A percentile compares a stretch with the other conserved stretches of the same genome.
Evolutionary conservation across 2,888 invertebrate species (phyloP).

Genomic region (Drosophila multiciliata): DNA sequence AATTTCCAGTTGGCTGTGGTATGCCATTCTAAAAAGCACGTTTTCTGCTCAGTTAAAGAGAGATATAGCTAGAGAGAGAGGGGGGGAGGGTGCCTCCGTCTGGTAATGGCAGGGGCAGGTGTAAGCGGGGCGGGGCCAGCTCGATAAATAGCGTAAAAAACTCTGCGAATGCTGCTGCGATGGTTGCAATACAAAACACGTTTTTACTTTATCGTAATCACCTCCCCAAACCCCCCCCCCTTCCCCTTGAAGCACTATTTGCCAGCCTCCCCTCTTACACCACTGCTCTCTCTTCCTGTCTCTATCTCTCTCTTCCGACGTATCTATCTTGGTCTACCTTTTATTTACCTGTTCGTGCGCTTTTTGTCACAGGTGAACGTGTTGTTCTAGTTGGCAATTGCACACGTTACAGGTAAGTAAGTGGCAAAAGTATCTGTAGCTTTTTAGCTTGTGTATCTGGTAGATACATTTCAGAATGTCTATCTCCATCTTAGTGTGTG

Average conservation of each 20-base stretch:
- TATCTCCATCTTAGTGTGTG: slow-evolving; percentile 12
- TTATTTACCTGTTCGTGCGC: slow-evolving; percentile 59
- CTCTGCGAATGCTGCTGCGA: slow-evolving; percentile 18
- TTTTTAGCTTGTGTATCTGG: not conserved
- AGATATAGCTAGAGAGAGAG: slow-evolving; percentile 3
- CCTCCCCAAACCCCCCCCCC: slow-evolving; percentile 7
- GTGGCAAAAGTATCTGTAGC: slow-evolving; percentile 14
- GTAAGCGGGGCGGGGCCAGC: slow-evolving; percentile 1
- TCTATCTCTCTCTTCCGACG: not conserved
- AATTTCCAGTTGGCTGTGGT: slow-evolving; percentile 72
- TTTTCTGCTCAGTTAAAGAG: slow-evolving; percentile 56
- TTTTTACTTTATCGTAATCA: slow-evolving; percentile 67
- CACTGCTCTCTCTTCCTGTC: not conserved
- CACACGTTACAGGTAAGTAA: slow-evolving; percentile 63
- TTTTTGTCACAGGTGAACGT: slow-evolving; percentile 76
- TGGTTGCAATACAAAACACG: slow-evolving; percentile 75
- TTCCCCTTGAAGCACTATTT: not conserved
- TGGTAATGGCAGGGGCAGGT: not conserved
- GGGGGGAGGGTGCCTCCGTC: not conserved
- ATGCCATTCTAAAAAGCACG: slow-evolving; percentile 72
- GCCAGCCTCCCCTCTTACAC: not conserved
- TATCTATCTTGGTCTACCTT: slow-evolving; percentile 11
- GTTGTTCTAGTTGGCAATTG: slow-evolving; percentile 79
- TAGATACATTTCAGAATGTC: slow-evolving; percentile 29
- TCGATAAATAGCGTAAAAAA: slow-evolving; percentile 66